A percentile compares a stretch with the other conserved stretches of the same genome.
These are phyloP conservation scores for Engraulis encrasicolus DNA, from an alignment of 2,113 vertebrate species.

Conservation along the genomic window DNA sequence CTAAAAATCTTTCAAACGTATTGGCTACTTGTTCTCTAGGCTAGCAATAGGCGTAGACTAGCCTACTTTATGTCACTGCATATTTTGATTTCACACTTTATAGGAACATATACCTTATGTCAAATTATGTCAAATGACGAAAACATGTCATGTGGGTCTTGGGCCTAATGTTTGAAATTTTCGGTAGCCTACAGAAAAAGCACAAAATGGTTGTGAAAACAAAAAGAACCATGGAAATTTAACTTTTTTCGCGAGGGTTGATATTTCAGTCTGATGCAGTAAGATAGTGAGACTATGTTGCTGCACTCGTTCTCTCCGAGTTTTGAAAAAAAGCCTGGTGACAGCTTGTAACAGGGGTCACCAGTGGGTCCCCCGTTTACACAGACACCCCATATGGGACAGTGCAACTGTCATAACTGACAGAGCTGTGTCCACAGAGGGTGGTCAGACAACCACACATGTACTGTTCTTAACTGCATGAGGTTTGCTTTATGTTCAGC, in stretches of 20 bases:
- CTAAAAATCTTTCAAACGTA: not conserved
- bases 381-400: conserved; percentile 31
- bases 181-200: not conserved
- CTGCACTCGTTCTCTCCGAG: not conserved
- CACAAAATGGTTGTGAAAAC: not conserved
- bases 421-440: not conserved
- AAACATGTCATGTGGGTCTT: no score
- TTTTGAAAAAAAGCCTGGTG: conserved; percentile 18
- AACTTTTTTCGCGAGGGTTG: not conserved
- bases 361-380: conserved; percentile 1
- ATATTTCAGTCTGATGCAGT: not conserved
- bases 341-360: conserved; percentile 31
- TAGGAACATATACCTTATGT: no score
- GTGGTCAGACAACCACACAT: not conserved
- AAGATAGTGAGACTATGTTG: not conserved
- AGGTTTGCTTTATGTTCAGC: not conserved
- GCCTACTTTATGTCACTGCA: no score
- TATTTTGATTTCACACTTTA: no score
- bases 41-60: no score
- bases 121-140: no score
- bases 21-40: no score
- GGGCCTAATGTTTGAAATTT: no score
- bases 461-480: not conserved
- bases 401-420: conserved; percentile 29
- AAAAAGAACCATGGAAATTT: not conserved